Evolutionary conservation across 2,797 vertebrate species (phyloP), one percentile per base, ranked within the genome.

Genomic region (Danio albolineatus): DNA sequence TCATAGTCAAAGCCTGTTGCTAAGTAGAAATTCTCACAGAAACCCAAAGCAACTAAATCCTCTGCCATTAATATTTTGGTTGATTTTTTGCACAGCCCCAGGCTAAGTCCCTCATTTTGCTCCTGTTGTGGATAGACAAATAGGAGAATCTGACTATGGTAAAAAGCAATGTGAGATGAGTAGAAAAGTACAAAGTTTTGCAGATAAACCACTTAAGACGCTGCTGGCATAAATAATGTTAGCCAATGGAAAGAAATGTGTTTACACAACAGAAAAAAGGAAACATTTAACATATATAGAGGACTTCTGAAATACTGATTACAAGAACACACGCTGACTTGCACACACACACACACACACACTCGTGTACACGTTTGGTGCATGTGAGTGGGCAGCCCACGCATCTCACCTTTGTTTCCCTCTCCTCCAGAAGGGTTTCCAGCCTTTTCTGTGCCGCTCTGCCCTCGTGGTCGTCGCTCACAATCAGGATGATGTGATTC

Each of bases 401-500:
- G 48, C 56, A 46, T 78, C 97, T 97, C 95, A 99, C 98, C 97
- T 98, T 99, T 83, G 97, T 97, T 78, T 99, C 98, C 44, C 93
- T 94, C 92, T 99, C 98, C 91, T 99, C 98, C 93, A 99, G 85
- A 62, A 99, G 94, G 1, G 97, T 99, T 93, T 99, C 98, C 65
- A 99, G 94, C 85, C 96, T 96, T 93, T 99, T 99, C 83, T 99
- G 98, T 46, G 97, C 97, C 0, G 98, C 98, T 14, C 98, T 94
- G 75, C 98, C 98, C 90, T 99, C 97, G 10, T 99, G 98, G 92
- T 99, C 97, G 6, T 98, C 97, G 1, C 97, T 99, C 86, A 98
- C 96, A 59, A 99, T 96, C 89, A 99, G 92, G 87, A 99, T 98
- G 90, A 99, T 92, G 89, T 99, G 98, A 86, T 98, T 98, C 98